Base-by-base conservation (phyloP, 2,888 invertebrate genomes). In the Agrilus mali region DNA sequence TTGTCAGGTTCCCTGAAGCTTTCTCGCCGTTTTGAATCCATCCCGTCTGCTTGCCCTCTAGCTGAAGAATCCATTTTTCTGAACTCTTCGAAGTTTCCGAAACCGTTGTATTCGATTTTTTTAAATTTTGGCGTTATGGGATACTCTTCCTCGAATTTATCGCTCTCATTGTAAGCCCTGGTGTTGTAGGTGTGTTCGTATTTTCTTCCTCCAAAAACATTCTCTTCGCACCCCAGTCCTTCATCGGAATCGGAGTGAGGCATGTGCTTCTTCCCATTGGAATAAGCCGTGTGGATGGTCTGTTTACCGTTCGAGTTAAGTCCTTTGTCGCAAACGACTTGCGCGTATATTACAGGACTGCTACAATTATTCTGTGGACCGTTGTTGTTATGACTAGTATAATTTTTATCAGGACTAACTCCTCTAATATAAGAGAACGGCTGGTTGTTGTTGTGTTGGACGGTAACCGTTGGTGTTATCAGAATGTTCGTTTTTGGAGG, bases 391-490 rank as follows among this genome's bases (percentile, higher is more conserved):
- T 43, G 37, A n/a, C 47, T 27, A 27, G 27, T 27, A 27, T 27
- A 27, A 20, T 47, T 55, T 42, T 63, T 60, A 13, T 66, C 65
- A 1, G 65, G 65, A 60, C 75, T 76, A 31, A 68, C 46, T 3
- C 72, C 70, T 56, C 75, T 75, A 4, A 82, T 82, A 55, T 88
- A 88, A 1, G 87, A 88, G 65, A 88, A 88, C 27, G 86, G 87
- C 58, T 85, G 78, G 58, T 83, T 85, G 52, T 76, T 75, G 58
- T 85, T 83, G 51, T 76, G 75, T 20, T 74, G 75, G 36, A 78
- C 75, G 50, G 75, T 74, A 4, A 69, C 67, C 40, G 74, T 67
- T 20, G 79, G 75, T 14, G 75, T 69, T 43, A 81, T 72, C 61
- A 80, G 68, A 16, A 64, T 55, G 35, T 66, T 68, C 17, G 67